These are phyloP conservation scores for Congeria kusceri DNA, from an alignment of 2,888 invertebrate genomes.

Conservation along the genomic window DNA sequence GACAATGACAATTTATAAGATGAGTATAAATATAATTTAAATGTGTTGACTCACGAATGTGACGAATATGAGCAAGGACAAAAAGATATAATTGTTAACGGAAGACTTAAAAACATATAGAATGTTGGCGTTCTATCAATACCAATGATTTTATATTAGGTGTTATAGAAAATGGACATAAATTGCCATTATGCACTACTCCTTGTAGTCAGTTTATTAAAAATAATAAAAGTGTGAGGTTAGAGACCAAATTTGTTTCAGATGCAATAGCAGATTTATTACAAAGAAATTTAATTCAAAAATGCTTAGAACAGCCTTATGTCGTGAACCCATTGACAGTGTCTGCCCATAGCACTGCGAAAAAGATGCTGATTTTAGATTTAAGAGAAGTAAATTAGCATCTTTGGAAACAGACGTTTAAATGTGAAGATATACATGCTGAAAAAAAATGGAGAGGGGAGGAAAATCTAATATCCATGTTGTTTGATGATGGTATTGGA, in stretches of 20 bases:
- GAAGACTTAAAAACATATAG: conserved; percentile 21
- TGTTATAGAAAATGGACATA: conserved; percentile 21
- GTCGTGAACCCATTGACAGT: conserved; percentile 11
- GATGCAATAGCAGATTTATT: conserved; percentile 26
- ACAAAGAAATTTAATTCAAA: conserved; percentile 9
- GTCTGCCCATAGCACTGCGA: neutral
- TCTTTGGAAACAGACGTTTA: conserved; percentile 28
- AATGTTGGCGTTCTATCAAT: conserved; percentile 22
- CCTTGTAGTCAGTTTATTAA: neutral
- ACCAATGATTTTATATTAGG: conserved; percentile 26
- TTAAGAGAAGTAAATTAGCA: conserved; percentile 23
- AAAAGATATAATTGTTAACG: conserved; percentile 37
- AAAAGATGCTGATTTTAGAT: conserved; percentile 23
- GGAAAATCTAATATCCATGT: conserved; percentile 22
- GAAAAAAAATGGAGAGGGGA: conserved; percentile 25
- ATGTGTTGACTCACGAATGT: conserved; percentile 33
- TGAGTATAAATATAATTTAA: conserved; percentile 31
- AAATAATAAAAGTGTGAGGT: conserved; percentile 22
- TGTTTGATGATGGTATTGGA: conserved; percentile 30
- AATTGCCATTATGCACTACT: conserved; percentile 3
- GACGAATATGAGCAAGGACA: conserved; percentile 42
- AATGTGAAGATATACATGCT: conserved; percentile 26
- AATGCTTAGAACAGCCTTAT: neutral
- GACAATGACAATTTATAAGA: conserved; percentile 23
- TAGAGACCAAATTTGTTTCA: conserved; percentile 18